Conservation (phyloP, 1,140 invertebrate species). For the Procambarus virginalis region DNA sequence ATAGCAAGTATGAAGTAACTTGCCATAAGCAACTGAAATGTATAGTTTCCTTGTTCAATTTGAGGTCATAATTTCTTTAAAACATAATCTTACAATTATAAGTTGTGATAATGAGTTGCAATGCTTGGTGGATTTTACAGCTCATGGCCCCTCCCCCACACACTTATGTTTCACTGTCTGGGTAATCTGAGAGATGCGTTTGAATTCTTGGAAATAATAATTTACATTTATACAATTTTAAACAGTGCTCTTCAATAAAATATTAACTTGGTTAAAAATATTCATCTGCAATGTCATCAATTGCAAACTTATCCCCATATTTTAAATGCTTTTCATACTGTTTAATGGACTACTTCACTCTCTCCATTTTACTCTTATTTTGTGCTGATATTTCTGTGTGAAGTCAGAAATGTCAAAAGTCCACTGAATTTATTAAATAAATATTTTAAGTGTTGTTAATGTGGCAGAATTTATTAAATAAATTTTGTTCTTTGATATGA, state of each 20-base stretch:
- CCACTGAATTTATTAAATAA: not conserved
- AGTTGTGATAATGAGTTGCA: not conserved
- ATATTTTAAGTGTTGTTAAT: not conserved
- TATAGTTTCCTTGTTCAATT: not conserved
- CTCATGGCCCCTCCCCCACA: not conserved
- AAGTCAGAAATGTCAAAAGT: conserved; percentile 1
- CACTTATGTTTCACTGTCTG: not conserved
- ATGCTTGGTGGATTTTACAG: not conserved
- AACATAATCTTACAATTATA: not conserved
- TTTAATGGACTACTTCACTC: too few species aligned
- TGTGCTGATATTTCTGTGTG: not conserved
- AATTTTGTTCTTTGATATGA: not conserved
- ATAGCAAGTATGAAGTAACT: too few species aligned
- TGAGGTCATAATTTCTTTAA: not conserved
- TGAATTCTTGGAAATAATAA: not conserved
- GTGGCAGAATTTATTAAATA: not conserved
- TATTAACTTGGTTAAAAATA: too few species aligned
- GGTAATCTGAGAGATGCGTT: not conserved
- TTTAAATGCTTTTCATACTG: too few species aligned
- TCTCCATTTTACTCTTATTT: too few species aligned
- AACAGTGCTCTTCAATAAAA: too few species aligned
- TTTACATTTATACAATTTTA: not conserved
- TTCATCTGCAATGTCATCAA: too few species aligned
- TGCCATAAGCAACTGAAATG: too few species aligned
- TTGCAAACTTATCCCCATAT: too few species aligned